phyloP scores from a whole-genome alignment of 2,888 invertebrate genomes.

The Sinodicranocentrus sp. region DNA sequence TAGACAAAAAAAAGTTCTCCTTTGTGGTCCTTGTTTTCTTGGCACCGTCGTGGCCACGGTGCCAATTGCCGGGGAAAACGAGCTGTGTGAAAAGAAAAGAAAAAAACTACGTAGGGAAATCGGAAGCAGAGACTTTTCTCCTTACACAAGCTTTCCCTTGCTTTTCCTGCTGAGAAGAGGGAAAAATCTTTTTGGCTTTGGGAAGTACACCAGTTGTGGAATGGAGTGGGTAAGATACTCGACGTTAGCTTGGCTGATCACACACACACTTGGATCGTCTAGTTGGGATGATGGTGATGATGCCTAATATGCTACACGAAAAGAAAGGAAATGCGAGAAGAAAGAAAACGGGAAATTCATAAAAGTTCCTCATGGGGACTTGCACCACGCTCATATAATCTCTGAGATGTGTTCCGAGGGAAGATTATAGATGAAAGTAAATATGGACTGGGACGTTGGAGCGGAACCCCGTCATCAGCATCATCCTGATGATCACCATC shows the following conservation, averaged over 20 bases:
- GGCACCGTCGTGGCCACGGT: constrained; percentile 30
- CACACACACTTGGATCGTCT: neutral
- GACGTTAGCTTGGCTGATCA: neutral
- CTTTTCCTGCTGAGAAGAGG: constrained; percentile 12
- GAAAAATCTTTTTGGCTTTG: neutral
- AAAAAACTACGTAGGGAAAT: constrained; percentile 8
- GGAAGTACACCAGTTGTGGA: too few species aligned
- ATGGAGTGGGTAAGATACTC: neutral
- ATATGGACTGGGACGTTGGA: constrained; percentile 24
- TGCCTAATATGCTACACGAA: constrained; percentile 14
- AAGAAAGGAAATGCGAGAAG: constrained; percentile 33
- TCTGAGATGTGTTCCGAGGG: too few species aligned
- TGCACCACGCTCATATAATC: too few species aligned
- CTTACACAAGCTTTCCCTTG: neutral
- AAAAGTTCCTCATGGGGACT: constrained; percentile 41
- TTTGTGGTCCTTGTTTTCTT: constrained; percentile 49
- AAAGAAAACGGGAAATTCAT: constrained; percentile 63
- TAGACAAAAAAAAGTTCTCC: constrained; percentile 15
- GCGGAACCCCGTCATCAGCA: constrained; percentile 41
- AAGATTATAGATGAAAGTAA: too few species aligned
- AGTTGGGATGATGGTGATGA: neutral
- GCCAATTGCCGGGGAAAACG: constrained; percentile 42
- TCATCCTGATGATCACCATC: constrained; percentile 18
- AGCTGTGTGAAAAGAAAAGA: constrained; percentile 8
- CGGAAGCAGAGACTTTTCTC: constrained; percentile 18